phyloP scores from a whole-genome alignment of 2,797 vertebrate genomes.

The Lepilemur septentrionalis region DNA sequence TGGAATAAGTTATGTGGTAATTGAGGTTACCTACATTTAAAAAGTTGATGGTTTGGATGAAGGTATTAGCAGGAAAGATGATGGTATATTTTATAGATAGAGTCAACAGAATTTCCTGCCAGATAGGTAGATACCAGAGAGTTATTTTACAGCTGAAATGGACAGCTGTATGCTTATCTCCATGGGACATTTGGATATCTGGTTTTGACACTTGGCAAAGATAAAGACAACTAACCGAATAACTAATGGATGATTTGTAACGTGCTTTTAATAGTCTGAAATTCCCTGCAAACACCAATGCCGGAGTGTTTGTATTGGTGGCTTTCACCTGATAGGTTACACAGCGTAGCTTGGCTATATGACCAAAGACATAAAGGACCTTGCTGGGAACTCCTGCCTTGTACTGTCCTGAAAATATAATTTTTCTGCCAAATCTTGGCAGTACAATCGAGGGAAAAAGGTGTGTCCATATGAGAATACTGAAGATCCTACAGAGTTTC shows the following conservation, averaged over 20 bases:
- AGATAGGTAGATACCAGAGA: not conserved
- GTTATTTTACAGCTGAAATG: not conserved
- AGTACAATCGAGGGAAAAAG: not conserved
- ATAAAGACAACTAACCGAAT: not conserved
- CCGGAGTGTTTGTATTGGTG: not conserved
- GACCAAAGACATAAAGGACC: not conserved
- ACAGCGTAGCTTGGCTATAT: not conserved
- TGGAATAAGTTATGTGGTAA: not conserved
- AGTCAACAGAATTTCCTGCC: not conserved
- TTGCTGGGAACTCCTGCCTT: not conserved
- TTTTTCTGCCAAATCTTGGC: not conserved
- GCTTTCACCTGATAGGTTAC: not conserved
- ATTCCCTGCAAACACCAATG: not conserved
- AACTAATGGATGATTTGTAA: not conserved
- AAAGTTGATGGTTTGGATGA: not conserved
- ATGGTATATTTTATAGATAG: not conserved
- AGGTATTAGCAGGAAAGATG: not conserved
- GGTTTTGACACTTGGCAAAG: not conserved
- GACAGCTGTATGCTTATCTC: not conserved
- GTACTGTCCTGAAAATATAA: not conserved
- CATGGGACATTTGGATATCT: not conserved
- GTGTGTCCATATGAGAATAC: too few relatives aligned
- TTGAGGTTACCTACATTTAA: not conserved
- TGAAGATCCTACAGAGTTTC: not conserved
- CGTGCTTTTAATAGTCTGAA: not conserved